phyloP scores from a whole-genome alignment of 1,140 invertebrate species.

The Papilio xuthus region DNA sequence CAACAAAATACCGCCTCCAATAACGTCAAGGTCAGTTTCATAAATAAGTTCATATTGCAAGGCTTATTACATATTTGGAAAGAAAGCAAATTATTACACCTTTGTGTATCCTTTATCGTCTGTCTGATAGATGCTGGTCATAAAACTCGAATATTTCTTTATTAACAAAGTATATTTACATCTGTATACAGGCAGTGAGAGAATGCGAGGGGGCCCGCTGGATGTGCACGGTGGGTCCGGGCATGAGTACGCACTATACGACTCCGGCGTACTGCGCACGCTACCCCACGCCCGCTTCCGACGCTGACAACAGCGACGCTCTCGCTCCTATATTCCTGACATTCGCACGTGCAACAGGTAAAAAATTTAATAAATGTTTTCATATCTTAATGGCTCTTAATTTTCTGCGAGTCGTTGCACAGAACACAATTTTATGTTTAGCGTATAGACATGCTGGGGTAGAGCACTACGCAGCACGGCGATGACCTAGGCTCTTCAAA shows the following conservation, averaged over 20 bases:
- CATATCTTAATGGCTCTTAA: neutral
- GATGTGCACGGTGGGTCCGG: constrained; percentile 52
- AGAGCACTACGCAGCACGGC: too few relatives aligned
- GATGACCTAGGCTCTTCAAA: too few relatives aligned
- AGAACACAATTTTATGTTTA: too few relatives aligned
- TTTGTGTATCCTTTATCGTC: too few relatives aligned
- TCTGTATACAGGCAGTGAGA: constrained; percentile 40
- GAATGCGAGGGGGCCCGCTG: constrained; percentile 57
- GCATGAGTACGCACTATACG: constrained; percentile 53
- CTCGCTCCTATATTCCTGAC: constrained; percentile 46
- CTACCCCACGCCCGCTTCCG: constrained; percentile 43
- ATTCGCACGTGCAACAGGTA: constrained; percentile 49
- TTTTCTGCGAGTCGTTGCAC: neutral
- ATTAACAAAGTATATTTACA: neutral
- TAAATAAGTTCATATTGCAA: too few relatives aligned
- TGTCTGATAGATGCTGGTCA: too few relatives aligned
- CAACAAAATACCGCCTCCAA: constrained; percentile 16
- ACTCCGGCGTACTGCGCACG: constrained; percentile 55
- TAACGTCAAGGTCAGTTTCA: constrained; percentile 36
- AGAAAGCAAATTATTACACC: too few relatives aligned
- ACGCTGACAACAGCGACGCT: constrained; percentile 2
- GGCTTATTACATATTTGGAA: too few relatives aligned
- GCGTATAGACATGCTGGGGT: too few relatives aligned
- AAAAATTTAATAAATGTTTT: neutral
- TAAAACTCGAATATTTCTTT: too few relatives aligned